phyloP scores from a whole-genome alignment of 2,113 vertebrate species.

The Tichodroma muraria region DNA sequence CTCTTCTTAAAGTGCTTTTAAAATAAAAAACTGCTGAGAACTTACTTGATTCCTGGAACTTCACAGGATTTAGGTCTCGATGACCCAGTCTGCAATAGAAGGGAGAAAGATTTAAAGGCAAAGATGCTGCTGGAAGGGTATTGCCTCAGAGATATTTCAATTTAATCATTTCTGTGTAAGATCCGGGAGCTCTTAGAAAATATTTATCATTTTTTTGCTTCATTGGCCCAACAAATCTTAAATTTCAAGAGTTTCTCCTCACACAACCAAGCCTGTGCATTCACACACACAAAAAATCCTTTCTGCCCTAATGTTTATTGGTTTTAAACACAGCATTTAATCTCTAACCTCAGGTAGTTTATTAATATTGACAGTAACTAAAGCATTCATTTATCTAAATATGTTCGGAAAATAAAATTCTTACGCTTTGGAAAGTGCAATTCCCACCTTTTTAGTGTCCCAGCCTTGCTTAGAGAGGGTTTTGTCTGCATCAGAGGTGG shows the following conservation, averaged over 20 bases:
- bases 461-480: conserved; percentile 82
- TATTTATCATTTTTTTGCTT: not conserved
- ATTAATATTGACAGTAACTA: not conserved
- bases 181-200: not conserved
- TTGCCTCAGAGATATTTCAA: not conserved
- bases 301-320: not conserved
- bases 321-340: not conserved
- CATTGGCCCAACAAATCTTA: not conserved
- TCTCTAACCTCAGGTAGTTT: not conserved
- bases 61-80: conserved; percentile 91
- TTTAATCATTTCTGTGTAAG: not conserved
- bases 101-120: not conserved
- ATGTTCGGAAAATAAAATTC: not conserved
- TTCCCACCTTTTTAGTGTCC: conserved; percentile 87
- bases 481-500: conserved; percentile 77
- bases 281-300: not conserved
- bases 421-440: not conserved
- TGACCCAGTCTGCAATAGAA: conserved; percentile 77
- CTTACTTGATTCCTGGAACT: conserved; percentile 98
- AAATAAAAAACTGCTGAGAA: not conserved
- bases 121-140: not conserved
- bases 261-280: not conserved
- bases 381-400: not conserved
- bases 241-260: not conserved
- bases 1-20: not conserved